Evolutionary conservation across 2,797 vertebrate species (phyloP), one percentile per base, ranked within the genome.

Genomic region (Acanthurus lineatus): DNA sequence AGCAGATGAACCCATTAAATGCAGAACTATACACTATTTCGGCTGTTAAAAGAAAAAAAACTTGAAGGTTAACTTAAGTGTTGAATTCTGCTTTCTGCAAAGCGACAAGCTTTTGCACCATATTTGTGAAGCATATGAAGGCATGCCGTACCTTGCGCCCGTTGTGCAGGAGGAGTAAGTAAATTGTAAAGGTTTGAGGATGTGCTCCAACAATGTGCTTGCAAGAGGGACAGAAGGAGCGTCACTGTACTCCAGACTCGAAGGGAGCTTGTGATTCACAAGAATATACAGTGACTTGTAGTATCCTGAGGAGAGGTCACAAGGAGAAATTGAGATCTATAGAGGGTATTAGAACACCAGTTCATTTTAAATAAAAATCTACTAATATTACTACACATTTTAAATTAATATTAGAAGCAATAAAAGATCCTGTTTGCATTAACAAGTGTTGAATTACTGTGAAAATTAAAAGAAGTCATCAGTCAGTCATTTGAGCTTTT

Each of bases 131-230:
- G 32, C 32, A 35, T 35, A 9, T 49, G 9, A 49, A 45, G 6
- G n/a, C 4, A 3, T 38, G 6, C 53, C 35, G 47, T 95, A 99
- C 98, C 98, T 98, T 92, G 98, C 96, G 90, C 95, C 96, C 86
- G 95, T 95, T 90, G 96, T 95, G 92, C 98, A 99, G 92, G 98
- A 99, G 94, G 91, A 96, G 94, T 98, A 99, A 3, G 94, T 97
- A 98, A 99, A 99, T 97, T 99, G 98, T 97, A 99, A 95, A 84
- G 98, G 98, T 91, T 97, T 99, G 86, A 99, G 94, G 86, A 97
- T 96, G 96, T 99, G 97, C 93, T 99, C 97, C 93, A 99, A 94
- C 92, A 99, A 94, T 92, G 96, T 96, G 95, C 96, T 97, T 94
- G 98, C 98, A 87, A 99, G 92, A 77, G 98, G 97, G 88, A 98